These are phyloP conservation scores for Urocitellus parryii DNA, from an alignment of 2,113 vertebrate genomes.

Conservation along the genomic window DNA sequence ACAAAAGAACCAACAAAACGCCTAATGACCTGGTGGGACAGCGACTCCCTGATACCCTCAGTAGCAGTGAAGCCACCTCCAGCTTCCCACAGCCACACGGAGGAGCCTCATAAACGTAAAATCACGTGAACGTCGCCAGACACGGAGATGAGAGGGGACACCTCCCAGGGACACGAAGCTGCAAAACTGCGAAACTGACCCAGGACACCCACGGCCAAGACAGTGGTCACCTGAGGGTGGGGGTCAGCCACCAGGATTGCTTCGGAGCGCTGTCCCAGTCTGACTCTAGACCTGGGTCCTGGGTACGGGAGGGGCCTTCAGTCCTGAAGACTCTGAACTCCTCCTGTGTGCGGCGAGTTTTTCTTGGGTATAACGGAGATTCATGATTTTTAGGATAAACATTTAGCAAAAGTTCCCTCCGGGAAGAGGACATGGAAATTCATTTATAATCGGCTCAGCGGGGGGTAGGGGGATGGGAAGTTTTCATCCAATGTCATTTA, in stretches of 20 bases:
- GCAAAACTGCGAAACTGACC: not conserved
- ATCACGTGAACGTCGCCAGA: not conserved
- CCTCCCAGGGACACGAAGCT: not conserved
- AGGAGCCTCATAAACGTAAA: no score
- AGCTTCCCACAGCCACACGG: rapidly evolving
- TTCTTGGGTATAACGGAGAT: no score
- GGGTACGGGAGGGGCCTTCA: not conserved
- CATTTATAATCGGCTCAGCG: no score
- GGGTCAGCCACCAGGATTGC: no score
- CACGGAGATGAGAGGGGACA: rapidly evolving
- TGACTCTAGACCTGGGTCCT: not conserved
- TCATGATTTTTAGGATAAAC: no score
- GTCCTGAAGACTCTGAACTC: not conserved
- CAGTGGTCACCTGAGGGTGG: not conserved
- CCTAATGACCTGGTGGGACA: not conserved
- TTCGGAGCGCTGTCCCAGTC: not conserved
- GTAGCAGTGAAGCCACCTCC: not conserved
- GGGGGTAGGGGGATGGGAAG: no score
- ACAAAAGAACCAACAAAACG: not conserved
- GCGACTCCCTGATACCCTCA: not conserved
- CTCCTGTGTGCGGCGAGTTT: not conserved
- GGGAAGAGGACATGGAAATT: no score
- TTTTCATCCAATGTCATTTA: no score
- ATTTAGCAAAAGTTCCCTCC: no score
- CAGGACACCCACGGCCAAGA: no score